Conservation (phyloP, 2,888 invertebrate genomes). For the Rhodophaea formosa region DNA sequence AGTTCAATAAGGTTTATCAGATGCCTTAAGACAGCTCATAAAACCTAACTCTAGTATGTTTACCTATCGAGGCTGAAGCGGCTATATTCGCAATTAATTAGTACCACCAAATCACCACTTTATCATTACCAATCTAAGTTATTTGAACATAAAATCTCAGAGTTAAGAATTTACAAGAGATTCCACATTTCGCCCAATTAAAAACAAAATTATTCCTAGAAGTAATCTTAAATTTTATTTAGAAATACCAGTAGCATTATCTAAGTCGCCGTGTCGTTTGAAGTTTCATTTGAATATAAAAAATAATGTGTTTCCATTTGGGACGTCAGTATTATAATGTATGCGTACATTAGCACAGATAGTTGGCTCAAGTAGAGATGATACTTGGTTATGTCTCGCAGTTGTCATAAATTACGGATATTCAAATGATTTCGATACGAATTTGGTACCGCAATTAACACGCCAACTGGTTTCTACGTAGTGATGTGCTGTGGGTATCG, state of each 20-base stretch:
- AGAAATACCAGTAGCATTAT: conserved; percentile 18
- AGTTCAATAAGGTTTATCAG: no score
- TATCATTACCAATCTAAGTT: conserved; percentile 7
- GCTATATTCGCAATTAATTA: not conserved
- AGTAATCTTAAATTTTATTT: conserved; percentile 11
- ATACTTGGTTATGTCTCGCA: conserved; percentile 56
- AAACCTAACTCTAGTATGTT: no score
- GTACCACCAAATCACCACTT: not conserved
- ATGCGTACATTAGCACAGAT: conserved; percentile 68
- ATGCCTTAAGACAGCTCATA: no score
- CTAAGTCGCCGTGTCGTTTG: conserved; percentile 9
- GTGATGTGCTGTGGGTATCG: conserved; percentile 43
- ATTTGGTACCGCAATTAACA: conserved; percentile 79
- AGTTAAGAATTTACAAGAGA: conserved; percentile 7
- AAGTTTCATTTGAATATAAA: conserved; percentile 25
- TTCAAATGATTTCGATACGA: conserved; percentile 77
- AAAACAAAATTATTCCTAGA: conserved; percentile 12
- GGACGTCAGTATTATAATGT: conserved; percentile 50
- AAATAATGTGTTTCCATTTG: conserved; percentile 34
- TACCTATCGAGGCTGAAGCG: not conserved
- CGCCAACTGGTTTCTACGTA: conserved; percentile 68
- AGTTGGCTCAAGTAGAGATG: conserved; percentile 61
- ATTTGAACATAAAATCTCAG: not conserved
- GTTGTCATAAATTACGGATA: conserved; percentile 74
- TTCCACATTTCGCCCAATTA: conserved; percentile 7